phyloP scores from a whole-genome alignment of 2,797 vertebrate species.

The Psittacula derbiana region DNA sequence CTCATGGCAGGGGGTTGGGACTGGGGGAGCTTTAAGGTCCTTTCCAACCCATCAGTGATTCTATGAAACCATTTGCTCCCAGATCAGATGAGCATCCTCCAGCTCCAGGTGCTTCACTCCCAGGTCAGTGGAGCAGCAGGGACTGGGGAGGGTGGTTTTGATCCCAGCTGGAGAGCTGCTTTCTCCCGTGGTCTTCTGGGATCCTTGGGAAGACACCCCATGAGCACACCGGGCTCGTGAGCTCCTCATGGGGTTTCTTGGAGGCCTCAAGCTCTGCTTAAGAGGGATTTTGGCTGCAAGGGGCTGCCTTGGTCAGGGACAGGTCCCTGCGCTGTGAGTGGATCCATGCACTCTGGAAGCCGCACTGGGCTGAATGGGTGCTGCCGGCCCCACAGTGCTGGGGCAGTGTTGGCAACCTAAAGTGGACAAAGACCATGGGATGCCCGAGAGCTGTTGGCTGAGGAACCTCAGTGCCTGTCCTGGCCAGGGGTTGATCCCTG shows the following conservation, averaged over 20 bases:
- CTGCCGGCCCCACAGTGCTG: background rate
- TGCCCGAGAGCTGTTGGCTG: background rate
- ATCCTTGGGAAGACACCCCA: background rate
- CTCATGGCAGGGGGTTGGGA: no score
- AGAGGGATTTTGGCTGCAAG: background rate
- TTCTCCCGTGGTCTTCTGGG: background rate
- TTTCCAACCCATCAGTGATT: background rate
- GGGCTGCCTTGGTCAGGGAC: background rate
- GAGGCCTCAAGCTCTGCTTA: background rate
- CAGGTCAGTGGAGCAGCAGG: background rate
- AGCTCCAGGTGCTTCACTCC: background rate
- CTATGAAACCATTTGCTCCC: background rate
- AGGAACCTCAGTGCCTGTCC: background rate
- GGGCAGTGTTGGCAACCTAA: background rate
- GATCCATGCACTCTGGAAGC: background rate
- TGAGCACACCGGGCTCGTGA: fast-evolving
- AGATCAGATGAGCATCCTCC: background rate
- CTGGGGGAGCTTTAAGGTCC: background rate
- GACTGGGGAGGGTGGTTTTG: background rate
- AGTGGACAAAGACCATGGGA: background rate
- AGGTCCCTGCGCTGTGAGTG: background rate
- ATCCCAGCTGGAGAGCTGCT: conserved; percentile 8
- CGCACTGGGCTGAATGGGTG: background rate
- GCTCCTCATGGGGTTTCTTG: background rate
- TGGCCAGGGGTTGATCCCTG: background rate